Evolutionary conservation across 2,113 vertebrate species (phyloP), one percentile per base, ranked within the genome.

Genomic region (Dasypus novemcinctus): DNA sequence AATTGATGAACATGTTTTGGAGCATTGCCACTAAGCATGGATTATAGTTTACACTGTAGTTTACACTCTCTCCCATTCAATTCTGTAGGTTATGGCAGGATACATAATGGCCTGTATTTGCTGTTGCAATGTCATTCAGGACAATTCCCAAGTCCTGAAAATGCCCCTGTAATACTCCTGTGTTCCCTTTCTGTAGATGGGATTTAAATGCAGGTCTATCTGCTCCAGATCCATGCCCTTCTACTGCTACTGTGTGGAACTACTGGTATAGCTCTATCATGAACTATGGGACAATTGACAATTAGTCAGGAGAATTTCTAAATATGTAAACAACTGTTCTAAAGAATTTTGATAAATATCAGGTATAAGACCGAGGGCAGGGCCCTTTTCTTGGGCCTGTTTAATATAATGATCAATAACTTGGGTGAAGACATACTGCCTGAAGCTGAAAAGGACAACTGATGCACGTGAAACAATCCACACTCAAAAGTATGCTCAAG

Each of bases 261-360:
- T n/a, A n/a, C n/a, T n/a, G n/a, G n/a, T n/a, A n/a, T n/a, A n/a
- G 2, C 17, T 94, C 33, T 14, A 21, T 74, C 7, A 13, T n/a
- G 41, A 91, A 49, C 33, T 41, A 5, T 72, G 38, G 33, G 29
- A 13, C 82, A 84, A 71, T 18, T 54, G 36, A 54, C 72, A 59
- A 64, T n/a, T 68, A n/a, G n/a, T n/a, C n/a, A 61, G 17, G 25
- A 63, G 7, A 31, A 90, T 63, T 93, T 83, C 76, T 96, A 92
- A 66, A 64, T 52, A 91, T 72, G 41, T 82, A 46, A 78, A 57
- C 4, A 74, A n/a, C 49, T 95, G 8, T 13, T 41, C 59, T 52
- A 72, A 69, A 81, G 10, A 61, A 84, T 68, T 87, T 92, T 90
- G 36, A 82, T 78, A 80, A 46, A 59, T 63, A 43, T 94, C 41